Evolutionary conservation across 1,140 invertebrate species (phyloP).

Genomic region (Ostrea edulis): DNA sequence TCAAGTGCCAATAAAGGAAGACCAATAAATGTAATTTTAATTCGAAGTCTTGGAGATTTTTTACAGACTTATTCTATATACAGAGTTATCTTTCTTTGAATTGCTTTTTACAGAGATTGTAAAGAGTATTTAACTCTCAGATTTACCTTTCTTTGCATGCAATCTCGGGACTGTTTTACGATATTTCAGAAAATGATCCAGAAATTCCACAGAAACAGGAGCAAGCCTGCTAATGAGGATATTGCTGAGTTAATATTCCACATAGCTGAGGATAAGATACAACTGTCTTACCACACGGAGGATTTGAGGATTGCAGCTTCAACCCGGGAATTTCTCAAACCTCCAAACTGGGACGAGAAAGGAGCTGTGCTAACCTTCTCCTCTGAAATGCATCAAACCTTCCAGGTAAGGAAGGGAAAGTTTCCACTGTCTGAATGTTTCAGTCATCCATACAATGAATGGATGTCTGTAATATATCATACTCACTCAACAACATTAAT

Average conservation of each 20-base stretch:
- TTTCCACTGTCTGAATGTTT: neutral
- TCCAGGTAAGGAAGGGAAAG: conserved; percentile 71
- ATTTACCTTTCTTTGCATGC: conserved; percentile 20
- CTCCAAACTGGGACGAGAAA: conserved; percentile 78
- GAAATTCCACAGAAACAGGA: conserved; percentile 74
- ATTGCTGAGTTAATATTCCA: conserved; percentile 76
- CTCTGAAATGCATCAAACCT: conserved; percentile 77
- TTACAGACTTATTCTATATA: neutral
- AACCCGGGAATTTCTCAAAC: conserved; percentile 78
- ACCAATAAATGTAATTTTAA: conserved; percentile 78
- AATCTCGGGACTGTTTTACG: neutral
- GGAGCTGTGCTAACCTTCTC: conserved; percentile 74
- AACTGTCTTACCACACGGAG: conserved; percentile 78
- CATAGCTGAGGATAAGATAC: conserved; percentile 78
- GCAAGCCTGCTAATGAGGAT: conserved; percentile 75
- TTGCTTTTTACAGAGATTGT: neutral
- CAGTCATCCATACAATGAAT: no score
- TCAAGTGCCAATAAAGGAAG: conserved; percentile 69
- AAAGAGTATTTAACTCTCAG: neutral
- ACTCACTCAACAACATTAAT: no score
- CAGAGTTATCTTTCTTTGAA: neutral
- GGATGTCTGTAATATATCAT: no score
- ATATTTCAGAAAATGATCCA: conserved; percentile 77
- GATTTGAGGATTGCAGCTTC: conserved; percentile 76
- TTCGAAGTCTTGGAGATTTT: neutral